These are phyloP conservation scores for Florisuga fusca DNA, from an alignment of 2,797 vertebrate species.

Conservation along the genomic window DNA sequence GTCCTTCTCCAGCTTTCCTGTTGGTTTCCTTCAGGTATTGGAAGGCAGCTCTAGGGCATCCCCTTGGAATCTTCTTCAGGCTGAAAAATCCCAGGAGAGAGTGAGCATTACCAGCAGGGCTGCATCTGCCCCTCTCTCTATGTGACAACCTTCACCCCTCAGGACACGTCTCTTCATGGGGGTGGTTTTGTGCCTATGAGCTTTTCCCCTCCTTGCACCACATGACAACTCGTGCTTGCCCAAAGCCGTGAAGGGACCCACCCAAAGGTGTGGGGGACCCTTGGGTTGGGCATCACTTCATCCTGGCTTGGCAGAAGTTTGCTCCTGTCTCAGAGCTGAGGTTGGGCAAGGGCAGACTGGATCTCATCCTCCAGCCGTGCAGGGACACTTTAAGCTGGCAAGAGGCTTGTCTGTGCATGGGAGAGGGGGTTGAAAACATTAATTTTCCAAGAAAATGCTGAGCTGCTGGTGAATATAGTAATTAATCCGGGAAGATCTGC, in stretches of 20 bases:
- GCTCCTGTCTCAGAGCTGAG: not conserved
- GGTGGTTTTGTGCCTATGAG: not conserved
- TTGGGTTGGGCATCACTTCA: fast-evolving
- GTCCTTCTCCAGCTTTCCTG: too few species aligned
- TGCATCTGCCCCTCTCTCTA: not conserved
- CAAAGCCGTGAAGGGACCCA: not conserved
- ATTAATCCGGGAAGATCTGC: conserved; percentile 38
- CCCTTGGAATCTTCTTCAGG: too few species aligned
- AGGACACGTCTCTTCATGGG: fast-evolving
- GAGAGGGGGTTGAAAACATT: not conserved
- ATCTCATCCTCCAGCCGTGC: fast-evolving
- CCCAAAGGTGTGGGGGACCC: too few species aligned
- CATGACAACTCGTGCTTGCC: not conserved
- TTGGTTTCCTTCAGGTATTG: too few species aligned
- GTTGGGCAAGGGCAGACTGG: not conserved
- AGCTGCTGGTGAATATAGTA: not conserved
- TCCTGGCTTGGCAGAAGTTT: not conserved
- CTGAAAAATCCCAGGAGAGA: too few species aligned
- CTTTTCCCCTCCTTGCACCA: fast-evolving
- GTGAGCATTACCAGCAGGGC: too few species aligned
- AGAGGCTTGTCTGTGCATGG: fast-evolving
- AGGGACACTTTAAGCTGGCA: not conserved
- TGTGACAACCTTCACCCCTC: not conserved
- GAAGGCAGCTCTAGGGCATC: too few species aligned
- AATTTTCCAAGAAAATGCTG: not conserved